Percentiles rank a stretch among this genome's conserved stretches.
These are phyloP conservation scores for Melanogrammus aeglefinus DNA, from an alignment of 2,797 vertebrate species.

Conservation along the genomic window DNA sequence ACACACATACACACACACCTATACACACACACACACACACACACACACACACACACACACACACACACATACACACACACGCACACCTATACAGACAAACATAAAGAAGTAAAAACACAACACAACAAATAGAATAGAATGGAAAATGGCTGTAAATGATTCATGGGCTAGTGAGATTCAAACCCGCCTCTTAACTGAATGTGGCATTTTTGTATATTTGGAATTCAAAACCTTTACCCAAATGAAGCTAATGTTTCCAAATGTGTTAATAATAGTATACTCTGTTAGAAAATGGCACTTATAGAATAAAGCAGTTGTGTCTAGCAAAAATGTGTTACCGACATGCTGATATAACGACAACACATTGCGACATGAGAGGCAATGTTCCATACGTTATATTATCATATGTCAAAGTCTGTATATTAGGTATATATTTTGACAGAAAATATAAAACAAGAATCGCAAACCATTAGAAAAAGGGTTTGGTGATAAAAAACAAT, in stretches of 20 bases:
- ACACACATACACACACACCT: not conserved
- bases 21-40: slow-evolving; percentile 32
- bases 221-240: not conserved
- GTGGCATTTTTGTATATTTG: not conserved
- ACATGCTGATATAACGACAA: not conserved
- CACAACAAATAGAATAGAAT: not conserved
- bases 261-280: not conserved
- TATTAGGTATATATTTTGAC: too few species aligned
- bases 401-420: too few species aligned
- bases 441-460: too few species aligned
- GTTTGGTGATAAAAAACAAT: too few species aligned
- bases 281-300: too few species aligned
- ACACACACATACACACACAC: slow-evolving; percentile 13
- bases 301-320: too few species aligned
- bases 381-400: too few species aligned
- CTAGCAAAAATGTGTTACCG: too few species aligned
- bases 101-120: not conserved
- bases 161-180: not conserved
- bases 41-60: not conserved
- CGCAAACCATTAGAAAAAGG: too few species aligned
- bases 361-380: too few species aligned
- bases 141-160: not conserved
- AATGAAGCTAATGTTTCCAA: not conserved
- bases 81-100: slow-evolving; percentile 6
- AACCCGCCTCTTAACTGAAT: not conserved